Evolutionary conservation across 53 echinoderm and acorn worm genomes (phyloP).

Genomic region (Arbacia lixula): DNA sequence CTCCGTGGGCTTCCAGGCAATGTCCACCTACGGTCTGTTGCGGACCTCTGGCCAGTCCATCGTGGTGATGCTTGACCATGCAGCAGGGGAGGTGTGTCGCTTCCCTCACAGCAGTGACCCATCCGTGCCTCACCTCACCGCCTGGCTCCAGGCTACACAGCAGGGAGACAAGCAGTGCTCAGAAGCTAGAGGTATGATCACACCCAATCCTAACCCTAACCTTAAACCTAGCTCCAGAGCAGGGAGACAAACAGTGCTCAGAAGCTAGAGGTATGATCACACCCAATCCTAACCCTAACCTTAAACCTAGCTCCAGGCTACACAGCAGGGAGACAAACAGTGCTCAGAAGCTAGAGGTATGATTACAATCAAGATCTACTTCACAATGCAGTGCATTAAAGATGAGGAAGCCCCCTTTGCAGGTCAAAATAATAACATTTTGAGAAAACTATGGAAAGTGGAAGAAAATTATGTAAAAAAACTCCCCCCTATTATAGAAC

Average conservation of each 20-base stretch:
- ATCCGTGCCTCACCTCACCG: constrained; percentile 41
- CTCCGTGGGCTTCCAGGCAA: constrained; percentile 62
- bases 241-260: constrained; percentile 54
- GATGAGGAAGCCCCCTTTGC: no score
- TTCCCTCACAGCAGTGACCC: constrained; percentile 67
- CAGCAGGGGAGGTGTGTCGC: constrained; percentile 70
- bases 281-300: constrained; percentile 42
- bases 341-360: constrained; percentile 53
- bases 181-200: constrained; percentile 35
- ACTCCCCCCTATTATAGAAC: no score
- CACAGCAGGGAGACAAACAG: constrained; percentile 48
- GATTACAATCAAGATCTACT: constrained; percentile 23
- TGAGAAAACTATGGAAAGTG: no score
- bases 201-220: constrained; percentile 45
- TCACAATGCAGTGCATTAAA: no score
- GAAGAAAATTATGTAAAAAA: no score
- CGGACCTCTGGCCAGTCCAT: constrained; percentile 55
- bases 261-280: constrained; percentile 40
- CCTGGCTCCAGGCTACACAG: constrained; percentile 67
- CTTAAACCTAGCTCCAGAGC: constrained; percentile 61
- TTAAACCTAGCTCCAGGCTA: constrained; percentile 59
- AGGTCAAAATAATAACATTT: no score
- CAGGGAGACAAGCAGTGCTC: constrained; percentile 56
- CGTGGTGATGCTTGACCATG: constrained; percentile 74
- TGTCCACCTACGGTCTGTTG: constrained; percentile 70